Base-by-base conservation (phyloP, 1,140 invertebrate species). In the Eupristina koningsbergeri region DNA sequence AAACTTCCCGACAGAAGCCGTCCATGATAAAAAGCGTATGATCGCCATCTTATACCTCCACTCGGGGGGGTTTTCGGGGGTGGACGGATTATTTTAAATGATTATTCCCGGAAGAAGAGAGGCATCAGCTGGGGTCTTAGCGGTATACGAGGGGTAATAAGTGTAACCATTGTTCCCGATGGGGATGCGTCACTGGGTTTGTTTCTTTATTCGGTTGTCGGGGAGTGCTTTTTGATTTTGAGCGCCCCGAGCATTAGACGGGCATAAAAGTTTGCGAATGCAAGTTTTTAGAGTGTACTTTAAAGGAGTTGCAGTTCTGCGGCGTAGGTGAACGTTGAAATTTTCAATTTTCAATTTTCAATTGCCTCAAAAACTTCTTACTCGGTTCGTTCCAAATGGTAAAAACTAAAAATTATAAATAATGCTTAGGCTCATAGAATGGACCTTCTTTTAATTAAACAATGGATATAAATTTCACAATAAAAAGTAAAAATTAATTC, bases 31-130 rank as follows among this genome's bases (percentile, higher is more conserved):
- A 82, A 76, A 76, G 34, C 61, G 45, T 41, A 82, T 82, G 74
- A 82, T 63, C 63, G 13, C 77, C 77, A 80, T 86, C 86, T 84
- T 67, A 74, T 36, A n/a, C 47, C 50, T 79, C 81, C 80, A 69
- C n/a, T n/a, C 74, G 39, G 50, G 69, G 50, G 76, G 41, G 69
- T 61, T 86, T 67, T 81, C 74, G 34, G 29, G 50, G 8, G 29
- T 47, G 11, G 39, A 31, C 26, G 29, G 71, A 39, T 77, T 34
- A 77, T 82, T 82, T 39, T 50, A 26, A 77, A 77, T 63, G 61
- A 82, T 77, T 53, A 39, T 50, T 76, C n/a, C 7, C n/a, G 11
- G 39, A 50, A n/a, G 63, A 34, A 9, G 7, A 34, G n/a, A n/a
- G 31, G 11, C 39, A 22, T 0, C 39, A 22, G 8, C 26, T 31